Evolutionary conservation across 2,888 invertebrate species (phyloP).

Genomic region (Notocelia uddmanniana): DNA sequence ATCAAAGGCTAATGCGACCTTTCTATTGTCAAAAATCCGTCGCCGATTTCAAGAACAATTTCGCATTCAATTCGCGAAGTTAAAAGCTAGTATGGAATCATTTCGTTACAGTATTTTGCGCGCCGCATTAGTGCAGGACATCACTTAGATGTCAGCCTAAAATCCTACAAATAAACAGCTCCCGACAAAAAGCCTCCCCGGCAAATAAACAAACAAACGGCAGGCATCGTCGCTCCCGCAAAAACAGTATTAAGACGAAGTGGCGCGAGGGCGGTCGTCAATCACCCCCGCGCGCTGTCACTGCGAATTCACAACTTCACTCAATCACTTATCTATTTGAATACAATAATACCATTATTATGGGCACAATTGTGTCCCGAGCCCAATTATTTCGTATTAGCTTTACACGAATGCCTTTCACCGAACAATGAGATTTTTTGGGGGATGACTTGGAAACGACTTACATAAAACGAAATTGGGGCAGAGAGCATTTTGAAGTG

Average conservation of each 20-base stretch:
- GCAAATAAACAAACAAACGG: conserved; percentile 40
- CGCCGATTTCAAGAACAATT: conserved; percentile 30
- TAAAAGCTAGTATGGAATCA: conserved; percentile 31
- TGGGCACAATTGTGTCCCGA: conserved; percentile 14
- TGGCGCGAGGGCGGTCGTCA: conserved; percentile 55
- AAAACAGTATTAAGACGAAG: conserved; percentile 62
- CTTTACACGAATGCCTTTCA: conserved; percentile 20
- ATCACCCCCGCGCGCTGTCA: conserved; percentile 52
- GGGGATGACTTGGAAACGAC: neutral
- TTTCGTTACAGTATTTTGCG: conserved; percentile 15
- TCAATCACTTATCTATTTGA: conserved; percentile 47
- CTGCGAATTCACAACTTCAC: conserved; percentile 54
- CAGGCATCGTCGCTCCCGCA: conserved; percentile 46
- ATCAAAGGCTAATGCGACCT: conserved; percentile 22
- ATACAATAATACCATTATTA: conserved; percentile 34
- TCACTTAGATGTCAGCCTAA: conserved; percentile 42
- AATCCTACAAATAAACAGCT: conserved; percentile 44
- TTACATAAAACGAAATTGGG: neutral
- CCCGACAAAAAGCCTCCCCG: conserved; percentile 31
- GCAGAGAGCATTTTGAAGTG: neutral
- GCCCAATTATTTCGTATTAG: conserved; percentile 30
- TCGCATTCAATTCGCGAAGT: conserved; percentile 18
- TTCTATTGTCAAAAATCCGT: conserved; percentile 31
- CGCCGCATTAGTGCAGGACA: conserved; percentile 30
- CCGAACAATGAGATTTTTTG: conserved; percentile 3